phyloP scores from a whole-genome alignment of 1,140 invertebrate genomes.

The Centruroides vittatus region DNA sequence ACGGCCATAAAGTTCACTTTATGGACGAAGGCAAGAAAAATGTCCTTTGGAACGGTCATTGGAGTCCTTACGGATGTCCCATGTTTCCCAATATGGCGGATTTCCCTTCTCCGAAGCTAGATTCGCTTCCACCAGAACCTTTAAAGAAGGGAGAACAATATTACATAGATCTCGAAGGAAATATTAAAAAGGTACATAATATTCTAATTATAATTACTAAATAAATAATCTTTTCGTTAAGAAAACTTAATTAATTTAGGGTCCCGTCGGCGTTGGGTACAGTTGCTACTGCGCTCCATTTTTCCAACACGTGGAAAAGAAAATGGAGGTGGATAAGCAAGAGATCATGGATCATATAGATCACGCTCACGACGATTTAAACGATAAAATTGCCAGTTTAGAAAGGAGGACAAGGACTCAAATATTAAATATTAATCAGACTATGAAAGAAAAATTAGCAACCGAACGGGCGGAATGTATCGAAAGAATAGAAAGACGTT shows the following conservation, averaged over 20 bases:
- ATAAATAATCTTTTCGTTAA: too few relatives aligned
- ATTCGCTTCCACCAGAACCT: conserved; percentile 69
- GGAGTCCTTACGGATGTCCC: conserved; percentile 63
- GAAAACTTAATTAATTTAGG: conserved; percentile 29
- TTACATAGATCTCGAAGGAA: conserved; percentile 86
- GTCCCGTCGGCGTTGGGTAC: conserved; percentile 74
- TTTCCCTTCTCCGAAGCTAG: conserved; percentile 66
- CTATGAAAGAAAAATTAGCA: conserved; percentile 20
- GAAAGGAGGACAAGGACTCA: conserved; percentile 60
- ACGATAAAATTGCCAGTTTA: conserved; percentile 59
- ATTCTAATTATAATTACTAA: too few relatives aligned
- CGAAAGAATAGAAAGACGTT: conserved; percentile 12
- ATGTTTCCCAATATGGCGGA: conserved; percentile 66
- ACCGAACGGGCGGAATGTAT: conserved; percentile 16
- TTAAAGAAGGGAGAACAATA: conserved; percentile 81
- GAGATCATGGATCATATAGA: conserved; percentile 71
- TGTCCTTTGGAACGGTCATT: too few relatives aligned
- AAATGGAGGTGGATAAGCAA: conserved; percentile 65
- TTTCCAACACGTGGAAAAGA: conserved; percentile 71
- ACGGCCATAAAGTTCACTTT: conserved; percentile 12
- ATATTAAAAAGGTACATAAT: conserved; percentile 61
- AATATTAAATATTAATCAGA: conserved; percentile 44
- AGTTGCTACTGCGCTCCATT: conserved; percentile 68
- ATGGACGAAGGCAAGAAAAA: conserved; percentile 7
- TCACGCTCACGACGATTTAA: conserved; percentile 58